Evolutionary conservation across 1,140 invertebrate genomes (phyloP).

Genomic region (Apis florea): DNA sequence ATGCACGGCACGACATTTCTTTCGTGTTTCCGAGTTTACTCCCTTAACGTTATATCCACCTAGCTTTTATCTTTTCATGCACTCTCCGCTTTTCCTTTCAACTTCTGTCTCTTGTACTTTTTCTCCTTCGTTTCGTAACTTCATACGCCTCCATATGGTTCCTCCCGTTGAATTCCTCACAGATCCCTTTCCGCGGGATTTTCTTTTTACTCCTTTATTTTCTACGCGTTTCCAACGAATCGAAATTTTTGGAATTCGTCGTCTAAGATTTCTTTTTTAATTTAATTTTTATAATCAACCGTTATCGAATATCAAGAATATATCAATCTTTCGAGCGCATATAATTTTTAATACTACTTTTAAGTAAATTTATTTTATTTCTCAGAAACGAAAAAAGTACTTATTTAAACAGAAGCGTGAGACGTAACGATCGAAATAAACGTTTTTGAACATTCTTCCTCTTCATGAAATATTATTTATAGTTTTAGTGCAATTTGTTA

Average conservation of each 20-base stretch:
- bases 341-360: too few relatives aligned
- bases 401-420: neutral
- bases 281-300: too few relatives aligned
- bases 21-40: conserved; percentile 22
- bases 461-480: neutral
- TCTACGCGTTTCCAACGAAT: too few relatives aligned
- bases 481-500: neutral
- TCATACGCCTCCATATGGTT: neutral
- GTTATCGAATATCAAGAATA: too few relatives aligned
- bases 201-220: too few relatives aligned
- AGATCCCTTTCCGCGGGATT: neutral
- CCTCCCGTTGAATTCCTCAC: neutral
- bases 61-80: conserved; percentile 27
- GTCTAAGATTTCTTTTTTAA: too few relatives aligned
- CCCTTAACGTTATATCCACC: conserved; percentile 24
- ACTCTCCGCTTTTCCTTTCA: conserved; percentile 14
- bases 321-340: too few relatives aligned
- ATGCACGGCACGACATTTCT: conserved; percentile 29
- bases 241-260: too few relatives aligned
- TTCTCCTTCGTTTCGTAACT: neutral
- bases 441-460: neutral
- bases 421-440: neutral
- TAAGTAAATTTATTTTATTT: too few relatives aligned
- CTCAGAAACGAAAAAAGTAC: too few relatives aligned
- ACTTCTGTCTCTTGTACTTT: neutral